phyloP scores from a whole-genome alignment of 2,797 vertebrate species.

The Salmo trutta region DNA sequence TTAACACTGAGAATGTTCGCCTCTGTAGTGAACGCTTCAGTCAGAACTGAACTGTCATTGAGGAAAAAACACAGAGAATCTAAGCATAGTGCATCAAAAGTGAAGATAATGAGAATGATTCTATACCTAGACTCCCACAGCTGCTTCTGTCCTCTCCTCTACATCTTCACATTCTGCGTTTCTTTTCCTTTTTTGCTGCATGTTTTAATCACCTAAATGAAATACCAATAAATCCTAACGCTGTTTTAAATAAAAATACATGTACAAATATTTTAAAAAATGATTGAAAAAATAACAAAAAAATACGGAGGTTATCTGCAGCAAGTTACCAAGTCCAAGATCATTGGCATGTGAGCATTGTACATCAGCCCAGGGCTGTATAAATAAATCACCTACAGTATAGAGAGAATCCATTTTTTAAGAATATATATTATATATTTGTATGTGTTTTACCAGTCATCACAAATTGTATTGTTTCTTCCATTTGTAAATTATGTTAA shows the following conservation, averaged over 20 bases:
- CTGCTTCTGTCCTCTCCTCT: slow-evolving; percentile 74
- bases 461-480: slow-evolving; percentile 68
- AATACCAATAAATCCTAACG: slow-evolving; percentile 85
- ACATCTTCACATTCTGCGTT: slow-evolving; percentile 69
- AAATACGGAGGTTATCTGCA: slow-evolving; percentile 62
- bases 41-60: slow-evolving; percentile 59
- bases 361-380: slow-evolving; percentile 76
- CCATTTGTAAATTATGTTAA: slow-evolving; percentile 79
- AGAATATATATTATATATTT: slow-evolving; percentile 87
- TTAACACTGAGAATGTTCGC: slow-evolving; percentile 66
- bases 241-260: slow-evolving; percentile 72
- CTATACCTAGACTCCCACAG: slow-evolving; percentile 73
- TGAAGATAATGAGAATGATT: slow-evolving; percentile 61
- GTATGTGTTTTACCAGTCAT: slow-evolving; percentile 80
- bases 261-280: slow-evolving; percentile 46
- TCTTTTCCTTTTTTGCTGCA: slow-evolving; percentile 63
- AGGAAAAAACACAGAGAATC: slow-evolving; percentile 58
- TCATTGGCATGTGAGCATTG: slow-evolving; percentile 76
- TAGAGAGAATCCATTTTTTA: slow-evolving; percentile 84
- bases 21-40: slow-evolving; percentile 54
- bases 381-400: slow-evolving; percentile 74
- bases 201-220: slow-evolving; percentile 78
- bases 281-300: slow-evolving; percentile 59
- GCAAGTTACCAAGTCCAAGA: slow-evolving; percentile 72
- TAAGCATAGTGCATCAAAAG: slow-evolving; percentile 75